A percentile compares a stretch with the other conserved stretches of the same genome.
phyloP scores from a whole-genome alignment of 2,797 vertebrate species.

The Potorous gilbertii region DNA sequence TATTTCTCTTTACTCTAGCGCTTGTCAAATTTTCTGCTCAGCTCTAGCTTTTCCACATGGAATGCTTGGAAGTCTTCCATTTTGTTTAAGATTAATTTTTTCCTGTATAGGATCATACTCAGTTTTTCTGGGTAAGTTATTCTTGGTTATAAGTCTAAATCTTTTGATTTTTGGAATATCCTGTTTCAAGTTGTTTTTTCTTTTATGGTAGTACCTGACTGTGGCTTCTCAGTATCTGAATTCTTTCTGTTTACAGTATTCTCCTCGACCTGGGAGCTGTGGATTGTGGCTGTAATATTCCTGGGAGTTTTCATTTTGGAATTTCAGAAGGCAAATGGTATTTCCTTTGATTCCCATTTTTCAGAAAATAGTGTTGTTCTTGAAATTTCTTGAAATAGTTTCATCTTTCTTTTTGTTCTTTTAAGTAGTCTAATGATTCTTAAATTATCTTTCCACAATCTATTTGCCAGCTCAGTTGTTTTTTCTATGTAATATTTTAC shows the following conservation, averaged over 20 bases:
- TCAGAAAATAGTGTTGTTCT: not conserved
- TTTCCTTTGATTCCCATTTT: not conserved
- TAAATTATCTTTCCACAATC: no score
- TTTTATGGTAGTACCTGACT: not conserved
- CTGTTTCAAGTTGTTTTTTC: not conserved
- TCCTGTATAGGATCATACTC: not conserved
- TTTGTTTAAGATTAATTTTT: not conserved
- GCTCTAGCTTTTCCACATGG: not conserved
- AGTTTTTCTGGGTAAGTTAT: not conserved
- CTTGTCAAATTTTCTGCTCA: no score
- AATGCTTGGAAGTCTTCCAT: not conserved
- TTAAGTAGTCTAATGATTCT: no score
- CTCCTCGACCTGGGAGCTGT: not conserved
- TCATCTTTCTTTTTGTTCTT: not conserved
- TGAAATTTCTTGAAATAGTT: no score
- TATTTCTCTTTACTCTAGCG: not conserved
- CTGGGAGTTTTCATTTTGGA: not conserved
- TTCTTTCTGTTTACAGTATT: not conserved
- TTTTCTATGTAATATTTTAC: not conserved
- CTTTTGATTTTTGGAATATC: not conserved
- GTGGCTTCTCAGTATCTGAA: not conserved
- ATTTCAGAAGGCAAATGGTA: not conserved
- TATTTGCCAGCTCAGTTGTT: not conserved
- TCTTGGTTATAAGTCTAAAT: not conserved
- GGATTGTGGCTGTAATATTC: not conserved